Evolutionary conservation across 1,140 invertebrate species (phyloP), one percentile per base, ranked within the genome.

Genomic region (Idris sp.): DNA sequence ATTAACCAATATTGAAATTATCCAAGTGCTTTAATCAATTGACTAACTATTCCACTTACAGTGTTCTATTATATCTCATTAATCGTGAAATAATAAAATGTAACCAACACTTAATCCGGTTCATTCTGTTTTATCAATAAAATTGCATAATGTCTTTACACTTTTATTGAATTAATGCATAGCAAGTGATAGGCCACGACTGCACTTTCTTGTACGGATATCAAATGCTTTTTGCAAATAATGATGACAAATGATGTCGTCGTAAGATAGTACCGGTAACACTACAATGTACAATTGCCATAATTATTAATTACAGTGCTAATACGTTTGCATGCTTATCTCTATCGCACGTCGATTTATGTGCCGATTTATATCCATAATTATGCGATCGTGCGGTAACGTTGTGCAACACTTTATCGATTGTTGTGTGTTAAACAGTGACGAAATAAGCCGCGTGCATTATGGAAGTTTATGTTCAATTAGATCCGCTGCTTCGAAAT

Each of bases 291-390:
- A 48, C 8, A 28, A 28, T 48, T 43, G 31, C 33, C 31, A 61
- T 61, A 56, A 56, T 61, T 61, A 61, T 61, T 61, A 61, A 61
- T 61, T 61, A 40, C 43, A 38, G n/a, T 35, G 35, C 30, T 62
- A 62, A 62, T 62, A 48, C 22, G 44, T 49, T 41, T 49, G 19
- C 16, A 15, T 22, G 44, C 59, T 62, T 62, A 51, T 51, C 59
- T 62, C 43, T 62, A 62, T 62, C 44, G 38, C 59, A 13, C 35
- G 44, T 43, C 44, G 59, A 62, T 41, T 62, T 62, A 16, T 8
- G 8, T 14, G 51, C 18, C 46, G 15, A 64, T 64, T 53, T 64
- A 64, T 64, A 53, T 35, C 30, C 48, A 53, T 53, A 64, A 64
- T 62, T 62, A 62, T 14, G 13, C 16, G 58, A 41, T 62, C 44